These are phyloP conservation scores for Epirrhoe alternata DNA, from an alignment of 2,888 invertebrate genomes.

Conservation along the genomic window DNA sequence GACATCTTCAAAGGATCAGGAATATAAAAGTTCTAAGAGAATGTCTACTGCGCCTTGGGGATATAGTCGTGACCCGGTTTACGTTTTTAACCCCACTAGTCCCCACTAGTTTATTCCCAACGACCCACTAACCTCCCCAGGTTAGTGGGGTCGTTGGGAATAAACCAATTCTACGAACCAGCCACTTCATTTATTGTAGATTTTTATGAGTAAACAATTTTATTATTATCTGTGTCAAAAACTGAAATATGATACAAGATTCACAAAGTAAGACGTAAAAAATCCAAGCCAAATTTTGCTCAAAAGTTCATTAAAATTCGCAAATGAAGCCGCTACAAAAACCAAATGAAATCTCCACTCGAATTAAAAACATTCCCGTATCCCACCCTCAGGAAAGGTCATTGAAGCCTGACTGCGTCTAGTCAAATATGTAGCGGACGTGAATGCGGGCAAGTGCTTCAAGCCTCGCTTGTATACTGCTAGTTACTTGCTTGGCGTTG, in stretches of 20 bases:
- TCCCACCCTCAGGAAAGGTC: conserved; percentile 29
- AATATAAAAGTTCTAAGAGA: too few species aligned
- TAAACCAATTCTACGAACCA: too few species aligned
- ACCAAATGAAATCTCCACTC: conserved; percentile 14
- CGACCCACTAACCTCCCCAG: too few species aligned
- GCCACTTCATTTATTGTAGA: too few species aligned
- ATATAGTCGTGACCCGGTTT: too few species aligned
- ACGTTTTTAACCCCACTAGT: too few species aligned
- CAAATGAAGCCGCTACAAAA: conserved; percentile 2
- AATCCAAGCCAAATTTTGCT: not conserved
- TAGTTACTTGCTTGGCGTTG: conserved; percentile 1
- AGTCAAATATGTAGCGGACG: conserved; percentile 44
- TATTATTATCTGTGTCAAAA: not conserved
- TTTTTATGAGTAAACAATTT: too few species aligned
- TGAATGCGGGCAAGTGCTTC: conserved; percentile 38
- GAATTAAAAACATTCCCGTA: conserved; percentile 28
- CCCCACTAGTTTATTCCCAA: too few species aligned
- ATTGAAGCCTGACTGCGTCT: conserved; percentile 38
- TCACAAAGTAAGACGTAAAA: not conserved
- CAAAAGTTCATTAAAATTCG: conserved; percentile 3
- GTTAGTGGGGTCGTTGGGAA: too few species aligned
- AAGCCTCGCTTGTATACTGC: conserved; percentile 9
- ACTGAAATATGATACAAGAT: not conserved
- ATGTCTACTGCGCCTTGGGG: too few species aligned
- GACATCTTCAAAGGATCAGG: too few species aligned